Percentiles rank a stretch among this genome's conserved stretches.
Evolutionary conservation across 2,113 vertebrate genomes (phyloP).

Genomic region (Amblyornis subalaris): DNA sequence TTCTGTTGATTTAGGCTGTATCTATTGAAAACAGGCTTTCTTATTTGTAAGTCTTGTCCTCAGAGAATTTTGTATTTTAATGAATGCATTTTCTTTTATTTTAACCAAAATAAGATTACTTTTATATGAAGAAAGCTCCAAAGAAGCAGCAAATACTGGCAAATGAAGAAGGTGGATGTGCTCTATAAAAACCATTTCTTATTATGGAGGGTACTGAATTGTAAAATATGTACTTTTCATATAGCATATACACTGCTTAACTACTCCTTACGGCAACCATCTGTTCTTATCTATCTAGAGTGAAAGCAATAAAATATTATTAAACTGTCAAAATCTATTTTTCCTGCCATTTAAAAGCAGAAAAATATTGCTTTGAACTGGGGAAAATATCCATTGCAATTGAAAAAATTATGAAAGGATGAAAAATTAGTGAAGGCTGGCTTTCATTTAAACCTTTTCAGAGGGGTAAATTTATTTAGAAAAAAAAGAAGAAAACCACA

Average conservation of each 20-base stretch:
- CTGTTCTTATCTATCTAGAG: slow-evolving; percentile 22
- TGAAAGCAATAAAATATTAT: slow-evolving; percentile 34
- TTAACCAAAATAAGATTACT: not conserved
- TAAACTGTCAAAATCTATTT: slow-evolving; percentile 43
- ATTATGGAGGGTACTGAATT: slow-evolving; percentile 14
- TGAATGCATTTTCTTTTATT: not conserved
- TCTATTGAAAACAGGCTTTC: not conserved
- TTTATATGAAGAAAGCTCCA: not conserved
- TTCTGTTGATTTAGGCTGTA: not conserved
- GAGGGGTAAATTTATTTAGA: not conserved
- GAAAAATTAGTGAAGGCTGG: not conserved
- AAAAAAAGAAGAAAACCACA: not conserved
- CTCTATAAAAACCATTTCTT: not conserved
- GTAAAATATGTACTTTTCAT: slow-evolving; percentile 32
- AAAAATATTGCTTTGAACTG: slow-evolving; percentile 9
- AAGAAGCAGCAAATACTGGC: not conserved
- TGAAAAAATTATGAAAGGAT: not conserved
- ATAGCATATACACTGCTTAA: not conserved
- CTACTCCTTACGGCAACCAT: slow-evolving; percentile 29
- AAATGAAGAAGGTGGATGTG: slow-evolving; percentile 7
- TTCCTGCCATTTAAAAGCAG: not conserved
- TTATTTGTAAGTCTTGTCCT: not conserved
- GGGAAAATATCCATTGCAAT: not conserved
- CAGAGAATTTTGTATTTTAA: not conserved
- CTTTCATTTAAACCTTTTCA: slow-evolving; percentile 34